Conservation (phyloP, 2,113 vertebrate genomes). For the Aegithalos caudatus region DNA sequence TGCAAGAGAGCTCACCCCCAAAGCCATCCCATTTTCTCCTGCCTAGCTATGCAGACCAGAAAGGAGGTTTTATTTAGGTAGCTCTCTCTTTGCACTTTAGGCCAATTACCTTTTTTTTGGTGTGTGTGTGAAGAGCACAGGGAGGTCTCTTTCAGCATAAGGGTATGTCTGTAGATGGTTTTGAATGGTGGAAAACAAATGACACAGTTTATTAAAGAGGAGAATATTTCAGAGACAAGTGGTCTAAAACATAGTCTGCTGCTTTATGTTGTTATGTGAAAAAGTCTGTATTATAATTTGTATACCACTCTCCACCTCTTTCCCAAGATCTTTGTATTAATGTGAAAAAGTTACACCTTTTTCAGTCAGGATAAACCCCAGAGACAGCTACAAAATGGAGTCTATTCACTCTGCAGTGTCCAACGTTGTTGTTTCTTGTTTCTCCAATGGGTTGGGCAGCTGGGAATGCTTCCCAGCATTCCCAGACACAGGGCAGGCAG, state of each 20-base stretch:
- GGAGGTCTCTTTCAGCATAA: background rate
- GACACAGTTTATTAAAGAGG: background rate
- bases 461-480: background rate
- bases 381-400: background rate
- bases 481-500: background rate
- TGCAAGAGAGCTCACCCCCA: background rate
- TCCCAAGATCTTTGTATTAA: background rate
- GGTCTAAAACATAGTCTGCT: background rate
- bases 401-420: background rate
- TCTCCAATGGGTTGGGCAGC: background rate
- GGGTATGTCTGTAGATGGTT: background rate
- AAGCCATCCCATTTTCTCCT: constrained; percentile 20
- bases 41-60: background rate
- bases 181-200: constrained; percentile 7
- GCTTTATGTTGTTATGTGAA: background rate
- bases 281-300: background rate
- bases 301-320: background rate
- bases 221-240: background rate
- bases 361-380: background rate
- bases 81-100: constrained; percentile 1
- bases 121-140: background rate
- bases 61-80: background rate
- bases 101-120: background rate
- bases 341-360: background rate
- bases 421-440: background rate